phyloP scores from a whole-genome alignment of 2,888 invertebrate species.

The Cosmopolites sordidus region DNA sequence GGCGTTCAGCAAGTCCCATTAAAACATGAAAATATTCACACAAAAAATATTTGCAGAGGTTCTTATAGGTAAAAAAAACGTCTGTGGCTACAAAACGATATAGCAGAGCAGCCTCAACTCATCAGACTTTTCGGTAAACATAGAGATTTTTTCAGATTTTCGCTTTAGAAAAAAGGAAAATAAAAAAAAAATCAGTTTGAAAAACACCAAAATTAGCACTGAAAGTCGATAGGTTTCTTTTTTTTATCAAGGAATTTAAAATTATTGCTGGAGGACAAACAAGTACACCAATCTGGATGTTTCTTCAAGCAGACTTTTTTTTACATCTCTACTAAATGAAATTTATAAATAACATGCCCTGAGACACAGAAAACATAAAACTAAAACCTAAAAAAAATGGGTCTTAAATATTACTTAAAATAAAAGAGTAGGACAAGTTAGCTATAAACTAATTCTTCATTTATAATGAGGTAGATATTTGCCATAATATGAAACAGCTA shows the following conservation, averaged over 20 bases:
- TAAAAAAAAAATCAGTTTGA: too few species aligned
- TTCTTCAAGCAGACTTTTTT: background rate
- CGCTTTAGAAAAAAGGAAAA: too few species aligned
- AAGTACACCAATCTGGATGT: conserved; percentile 14
- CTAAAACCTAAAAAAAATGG: conserved; percentile 10
- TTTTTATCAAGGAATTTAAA: too few species aligned
- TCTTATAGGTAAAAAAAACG: conserved; percentile 14
- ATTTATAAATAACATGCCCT: conserved; percentile 32
- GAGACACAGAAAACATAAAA: conserved; percentile 36
- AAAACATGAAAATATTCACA: too few species aligned
- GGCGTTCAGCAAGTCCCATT: too few species aligned
- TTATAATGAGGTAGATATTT: conserved; percentile 43
- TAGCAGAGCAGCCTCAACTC: conserved; percentile 44
- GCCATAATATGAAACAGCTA: conserved; percentile 29
- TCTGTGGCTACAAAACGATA: conserved; percentile 43
- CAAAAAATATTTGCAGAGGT: too few species aligned
- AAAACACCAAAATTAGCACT: too few species aligned
- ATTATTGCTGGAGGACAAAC: too few species aligned
- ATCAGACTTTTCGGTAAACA: conserved; percentile 43
- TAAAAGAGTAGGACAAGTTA: conserved; percentile 23
- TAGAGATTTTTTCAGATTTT: too few species aligned
- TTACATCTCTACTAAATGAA: background rate
- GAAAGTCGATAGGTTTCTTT: too few species aligned
- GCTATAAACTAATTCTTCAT: conserved; percentile 26
- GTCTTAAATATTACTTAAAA: conserved; percentile 13